These are phyloP conservation scores for Tenualosa ilisha DNA, from an alignment of 2,797 vertebrate species.

Conservation along the genomic window DNA sequence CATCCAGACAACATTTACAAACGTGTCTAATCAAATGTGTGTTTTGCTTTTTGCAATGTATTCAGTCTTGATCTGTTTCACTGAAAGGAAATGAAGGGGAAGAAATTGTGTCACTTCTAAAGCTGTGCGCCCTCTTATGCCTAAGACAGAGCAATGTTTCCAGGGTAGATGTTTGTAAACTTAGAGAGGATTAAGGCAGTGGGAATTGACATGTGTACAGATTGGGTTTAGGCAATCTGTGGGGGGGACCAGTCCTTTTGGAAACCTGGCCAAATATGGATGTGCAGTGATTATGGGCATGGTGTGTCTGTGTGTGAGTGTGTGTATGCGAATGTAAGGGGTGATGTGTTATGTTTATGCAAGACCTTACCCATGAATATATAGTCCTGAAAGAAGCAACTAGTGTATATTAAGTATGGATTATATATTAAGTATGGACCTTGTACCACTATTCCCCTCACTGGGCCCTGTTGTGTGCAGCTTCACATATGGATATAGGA, in stretches of 20 bases:
- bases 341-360: neutral
- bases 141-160: neutral
- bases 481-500: neutral
- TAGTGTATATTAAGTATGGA: too few species aligned
- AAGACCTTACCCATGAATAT: neutral
- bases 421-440: too few species aligned
- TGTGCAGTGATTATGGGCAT: neutral
- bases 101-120: neutral
- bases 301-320: neutral
- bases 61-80: neutral
- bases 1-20: neutral
- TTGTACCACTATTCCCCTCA: neutral
- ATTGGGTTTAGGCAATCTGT: neutral
- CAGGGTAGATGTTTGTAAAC: constrained; percentile 6
- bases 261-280: neutral
- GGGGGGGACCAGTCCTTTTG: neutral
- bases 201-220: neutral
- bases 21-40: neutral
- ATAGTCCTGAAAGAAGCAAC: too few species aligned
- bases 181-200: neutral
- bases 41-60: neutral
- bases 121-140: neutral
- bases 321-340: neutral
- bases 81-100: neutral
- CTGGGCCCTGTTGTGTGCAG: neutral